Conservation (phyloP, 2,888 invertebrate species). For the Luperina testacea region DNA sequence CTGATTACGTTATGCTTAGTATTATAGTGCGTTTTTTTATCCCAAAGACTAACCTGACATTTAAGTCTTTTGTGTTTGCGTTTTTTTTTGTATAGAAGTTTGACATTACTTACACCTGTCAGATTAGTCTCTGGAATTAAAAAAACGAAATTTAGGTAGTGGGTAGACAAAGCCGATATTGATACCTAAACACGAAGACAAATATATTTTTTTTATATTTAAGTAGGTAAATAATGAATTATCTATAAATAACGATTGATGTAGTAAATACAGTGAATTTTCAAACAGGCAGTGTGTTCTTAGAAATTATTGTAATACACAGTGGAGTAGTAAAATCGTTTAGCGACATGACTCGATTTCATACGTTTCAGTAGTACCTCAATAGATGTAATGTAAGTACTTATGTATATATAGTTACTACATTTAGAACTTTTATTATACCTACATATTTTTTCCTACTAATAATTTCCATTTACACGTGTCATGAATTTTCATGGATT, state of each 20-base stretch:
- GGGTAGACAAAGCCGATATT: no score
- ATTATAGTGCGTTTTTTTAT: no score
- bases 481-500: neutral
- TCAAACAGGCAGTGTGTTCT: conserved; percentile 22
- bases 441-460: neutral
- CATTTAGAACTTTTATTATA: neutral
- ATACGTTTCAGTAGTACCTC: conserved; percentile 7
- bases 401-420: conserved; percentile 18
- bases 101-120: no score
- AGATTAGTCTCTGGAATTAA: no score
- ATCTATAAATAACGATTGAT: neutral
- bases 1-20: neutral
- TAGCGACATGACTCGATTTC: conserved; percentile 21
- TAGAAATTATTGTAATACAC: conserved; percentile 26
- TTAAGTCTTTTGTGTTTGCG: no score
- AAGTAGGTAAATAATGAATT: neutral
- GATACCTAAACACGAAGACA: no score
- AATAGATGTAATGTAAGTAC: conserved; percentile 16
- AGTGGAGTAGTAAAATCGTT: conserved; percentile 20
- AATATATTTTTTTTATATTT: neutral
- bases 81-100: no score
- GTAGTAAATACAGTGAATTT: conserved; percentile 23
- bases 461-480: conserved; percentile 6
- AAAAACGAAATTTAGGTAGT: no score
- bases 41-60: no score